Conservation (phyloP, 1,140 invertebrate genomes). For the Heliothis virescens region DNA sequence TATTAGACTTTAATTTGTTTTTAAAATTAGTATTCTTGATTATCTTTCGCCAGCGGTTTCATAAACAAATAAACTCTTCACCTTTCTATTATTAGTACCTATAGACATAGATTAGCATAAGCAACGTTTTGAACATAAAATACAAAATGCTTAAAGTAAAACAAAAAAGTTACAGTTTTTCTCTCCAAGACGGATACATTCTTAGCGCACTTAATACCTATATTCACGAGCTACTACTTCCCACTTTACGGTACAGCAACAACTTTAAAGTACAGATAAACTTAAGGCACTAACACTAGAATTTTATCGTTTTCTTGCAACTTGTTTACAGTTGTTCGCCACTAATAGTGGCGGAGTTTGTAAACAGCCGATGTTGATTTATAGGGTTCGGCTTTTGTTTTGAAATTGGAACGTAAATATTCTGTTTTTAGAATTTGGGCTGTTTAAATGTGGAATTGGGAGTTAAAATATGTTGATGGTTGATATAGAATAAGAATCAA, state of each 20-base stretch:
- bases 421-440: background rate
- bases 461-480: background rate
- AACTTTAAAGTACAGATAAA: constrained; percentile 38
- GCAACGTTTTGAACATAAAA: no score
- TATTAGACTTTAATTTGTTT: no score
- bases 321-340: constrained; percentile 22
- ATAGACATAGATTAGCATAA: no score
- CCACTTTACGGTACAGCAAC: constrained; percentile 21
- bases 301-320: constrained; percentile 39
- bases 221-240: constrained; percentile 13
- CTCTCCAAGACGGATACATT: no score
- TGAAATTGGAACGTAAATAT: background rate
- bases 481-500: no score
- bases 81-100: no score
- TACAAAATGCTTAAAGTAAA: no score
- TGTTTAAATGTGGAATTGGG: no score
- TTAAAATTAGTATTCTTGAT: no score
- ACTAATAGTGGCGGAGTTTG: constrained; percentile 33
- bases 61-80: no score
- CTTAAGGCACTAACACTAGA: constrained; percentile 34
- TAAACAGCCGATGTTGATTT: constrained; percentile 47
- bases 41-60: no score
- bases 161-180: no score
- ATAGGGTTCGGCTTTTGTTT: constrained; percentile 1
- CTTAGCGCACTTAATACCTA: constrained; percentile 22